Conservation (phyloP, 1,140 invertebrate genomes). For the Ptiloglossa arizonensis region DNA sequence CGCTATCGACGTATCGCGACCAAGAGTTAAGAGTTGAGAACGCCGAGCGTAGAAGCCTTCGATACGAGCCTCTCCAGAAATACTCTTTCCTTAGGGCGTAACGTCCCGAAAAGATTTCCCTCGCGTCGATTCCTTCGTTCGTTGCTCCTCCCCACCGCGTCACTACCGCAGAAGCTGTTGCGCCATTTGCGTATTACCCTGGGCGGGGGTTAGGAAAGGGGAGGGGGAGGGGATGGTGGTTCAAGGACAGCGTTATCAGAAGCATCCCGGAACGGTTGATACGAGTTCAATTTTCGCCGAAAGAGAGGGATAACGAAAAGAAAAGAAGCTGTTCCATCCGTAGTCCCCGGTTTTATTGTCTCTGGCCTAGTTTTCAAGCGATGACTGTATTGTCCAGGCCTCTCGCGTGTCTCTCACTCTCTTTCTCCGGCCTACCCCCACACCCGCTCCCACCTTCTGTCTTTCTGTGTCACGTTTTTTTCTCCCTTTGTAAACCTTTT, state of each 20-base stretch:
- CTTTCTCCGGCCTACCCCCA: constrained; percentile 40
- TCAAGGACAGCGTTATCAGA: constrained; percentile 16
- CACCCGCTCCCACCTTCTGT: constrained; percentile 49
- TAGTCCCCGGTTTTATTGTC: constrained; percentile 29
- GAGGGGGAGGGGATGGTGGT: too few species aligned
- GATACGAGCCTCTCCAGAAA: too few species aligned
- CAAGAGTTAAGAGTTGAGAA: too few species aligned
- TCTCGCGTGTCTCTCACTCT: too few species aligned
- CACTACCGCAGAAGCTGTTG: too few species aligned
- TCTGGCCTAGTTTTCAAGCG: constrained; percentile 48
- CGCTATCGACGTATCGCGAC: too few species aligned
- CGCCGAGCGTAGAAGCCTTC: too few species aligned
- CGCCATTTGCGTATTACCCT: background rate
- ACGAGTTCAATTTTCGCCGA: constrained; percentile 10
- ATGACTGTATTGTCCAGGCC: constrained; percentile 54
- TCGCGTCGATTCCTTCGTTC: too few species aligned
- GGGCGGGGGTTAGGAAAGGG: too few species aligned
- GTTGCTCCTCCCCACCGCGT: too few species aligned
- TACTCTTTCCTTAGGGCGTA: background rate
- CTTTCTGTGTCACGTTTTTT: constrained; percentile 13
- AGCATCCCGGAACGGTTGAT: background rate
- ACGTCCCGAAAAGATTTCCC: background rate
- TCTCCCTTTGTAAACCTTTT: constrained; percentile 40
- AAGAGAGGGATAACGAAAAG: constrained; percentile 46
- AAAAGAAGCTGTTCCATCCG: constrained; percentile 26